Base-by-base conservation (phyloP, 2,888 invertebrate genomes). In the Phengaris arion region DNA sequence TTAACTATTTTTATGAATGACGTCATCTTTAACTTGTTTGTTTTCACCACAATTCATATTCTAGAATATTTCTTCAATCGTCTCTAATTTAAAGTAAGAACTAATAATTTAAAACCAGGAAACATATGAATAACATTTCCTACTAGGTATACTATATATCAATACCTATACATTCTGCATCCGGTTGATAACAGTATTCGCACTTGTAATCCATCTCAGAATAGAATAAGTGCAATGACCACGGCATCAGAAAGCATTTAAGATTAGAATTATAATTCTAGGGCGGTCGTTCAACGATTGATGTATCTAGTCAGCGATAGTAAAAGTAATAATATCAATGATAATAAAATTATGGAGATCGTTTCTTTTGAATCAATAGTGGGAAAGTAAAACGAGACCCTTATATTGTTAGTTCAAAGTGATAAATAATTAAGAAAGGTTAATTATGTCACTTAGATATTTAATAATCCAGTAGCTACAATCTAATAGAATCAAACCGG, bases 201-300 rank as follows among this genome's bases (percentile, higher is more conserved):
- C 51, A 70, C 52, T 72, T 52, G 35, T 13, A 54, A 72, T 72
- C 70, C 70, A 70, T 15, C 72, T 54, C 72, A 72, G 54, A 72
- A 75, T 77, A 76, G 73, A 73, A 75, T 52, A 69, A 75, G 73
- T 51, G 45, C 74, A 55, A 68, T 74, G 73, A 75, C 57, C 57
- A 55, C 45, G 70, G 74, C 74, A 77, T 79, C 77, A 76, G 74
- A 64, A 64, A 64, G 35, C 45, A 64, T 64, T 59, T 64, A 45
- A 64, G 64, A 64, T 64, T 64, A 45, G 64, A 64, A 35, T 64
- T 64, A 64, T 64, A 64, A 64, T 35, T 64, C 64, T 22, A 64
- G 64, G 12, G 35, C 64, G 35, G 48, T 48, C 48, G 48, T 35
- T 64, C 64, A 64, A 35, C 15, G 6, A 45, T 10, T 52, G 52